phyloP scores from a whole-genome alignment of 2,113 vertebrate species.

The Brachypteracias leptosomus region DNA sequence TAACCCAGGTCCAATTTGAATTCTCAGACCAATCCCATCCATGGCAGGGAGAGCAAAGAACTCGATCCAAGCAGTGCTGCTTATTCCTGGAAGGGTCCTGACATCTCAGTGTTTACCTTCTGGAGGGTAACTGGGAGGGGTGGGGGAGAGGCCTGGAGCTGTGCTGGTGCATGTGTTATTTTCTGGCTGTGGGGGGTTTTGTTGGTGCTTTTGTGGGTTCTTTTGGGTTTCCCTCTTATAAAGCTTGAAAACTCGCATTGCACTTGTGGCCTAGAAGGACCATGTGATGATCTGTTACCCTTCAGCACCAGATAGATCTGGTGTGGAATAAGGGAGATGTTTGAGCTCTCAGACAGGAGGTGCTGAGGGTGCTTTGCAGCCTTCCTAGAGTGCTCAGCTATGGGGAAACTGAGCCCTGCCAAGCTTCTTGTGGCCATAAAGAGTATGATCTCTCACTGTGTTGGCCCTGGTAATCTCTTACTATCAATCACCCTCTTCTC shows the following conservation, averaged over 20 bases:
- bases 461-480: neutral
- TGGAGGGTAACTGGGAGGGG: neutral
- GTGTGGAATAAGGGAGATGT: neutral
- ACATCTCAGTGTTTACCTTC: neutral
- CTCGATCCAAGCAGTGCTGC: neutral
- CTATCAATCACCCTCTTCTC: conserved; percentile 16
- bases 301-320: neutral
- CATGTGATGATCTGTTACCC: neutral
- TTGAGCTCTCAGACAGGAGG: fast-evolving
- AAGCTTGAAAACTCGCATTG: neutral
- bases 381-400: fast-evolving
- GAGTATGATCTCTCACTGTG: neutral
- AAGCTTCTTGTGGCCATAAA: neutral
- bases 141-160: neutral
- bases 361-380: neutral
- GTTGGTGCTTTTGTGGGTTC: neutral
- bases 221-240: neutral
- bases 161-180: neutral
- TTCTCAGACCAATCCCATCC: neutral
- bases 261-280: neutral
- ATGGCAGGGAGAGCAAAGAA: neutral
- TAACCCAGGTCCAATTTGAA: neutral
- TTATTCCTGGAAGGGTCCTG: neutral
- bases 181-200: neutral
- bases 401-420: neutral